Evolutionary conservation across 1,140 invertebrate species (phyloP).

Genomic region (Papilio polyxenes): DNA sequence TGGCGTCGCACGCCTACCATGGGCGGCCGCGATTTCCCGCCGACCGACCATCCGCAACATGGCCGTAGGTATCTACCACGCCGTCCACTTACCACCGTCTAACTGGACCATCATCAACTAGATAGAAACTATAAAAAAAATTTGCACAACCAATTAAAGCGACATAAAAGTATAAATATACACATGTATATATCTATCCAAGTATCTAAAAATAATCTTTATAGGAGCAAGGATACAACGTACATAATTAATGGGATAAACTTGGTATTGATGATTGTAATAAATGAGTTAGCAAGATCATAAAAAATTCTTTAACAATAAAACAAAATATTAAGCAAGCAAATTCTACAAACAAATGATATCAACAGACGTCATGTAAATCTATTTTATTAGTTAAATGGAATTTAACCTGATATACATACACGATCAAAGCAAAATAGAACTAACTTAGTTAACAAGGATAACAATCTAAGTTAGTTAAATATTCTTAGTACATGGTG

Average conservation of each 20-base stretch:
- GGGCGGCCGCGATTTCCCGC: conserved; percentile 77
- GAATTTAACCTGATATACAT: background rate
- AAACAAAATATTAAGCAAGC: background rate
- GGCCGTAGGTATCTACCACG: conserved; percentile 65
- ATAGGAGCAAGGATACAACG: too few relatives aligned
- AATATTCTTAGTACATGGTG: conserved; percentile 17
- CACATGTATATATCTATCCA: too few relatives aligned
- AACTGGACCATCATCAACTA: conserved; percentile 52
- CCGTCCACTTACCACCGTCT: conserved; percentile 57
- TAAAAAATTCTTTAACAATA: too few relatives aligned
- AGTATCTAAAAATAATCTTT: too few relatives aligned
- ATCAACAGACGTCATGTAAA: background rate
- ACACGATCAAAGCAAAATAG: background rate
- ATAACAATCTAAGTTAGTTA: conserved; percentile 37
- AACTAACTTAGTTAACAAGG: conserved; percentile 23
- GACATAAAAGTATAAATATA: too few relatives aligned
- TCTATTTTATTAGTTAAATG: background rate
- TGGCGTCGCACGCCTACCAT: conserved; percentile 74
- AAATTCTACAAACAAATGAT: background rate
- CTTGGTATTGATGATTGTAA: too few relatives aligned
- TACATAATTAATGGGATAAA: too few relatives aligned
- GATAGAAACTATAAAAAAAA: background rate
- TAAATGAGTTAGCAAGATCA: too few relatives aligned
- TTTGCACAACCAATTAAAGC: background rate
- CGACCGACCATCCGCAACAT: conserved; percentile 71